Conservation (phyloP, 1,140 invertebrate species). For the Lepidurus packardi region DNA sequence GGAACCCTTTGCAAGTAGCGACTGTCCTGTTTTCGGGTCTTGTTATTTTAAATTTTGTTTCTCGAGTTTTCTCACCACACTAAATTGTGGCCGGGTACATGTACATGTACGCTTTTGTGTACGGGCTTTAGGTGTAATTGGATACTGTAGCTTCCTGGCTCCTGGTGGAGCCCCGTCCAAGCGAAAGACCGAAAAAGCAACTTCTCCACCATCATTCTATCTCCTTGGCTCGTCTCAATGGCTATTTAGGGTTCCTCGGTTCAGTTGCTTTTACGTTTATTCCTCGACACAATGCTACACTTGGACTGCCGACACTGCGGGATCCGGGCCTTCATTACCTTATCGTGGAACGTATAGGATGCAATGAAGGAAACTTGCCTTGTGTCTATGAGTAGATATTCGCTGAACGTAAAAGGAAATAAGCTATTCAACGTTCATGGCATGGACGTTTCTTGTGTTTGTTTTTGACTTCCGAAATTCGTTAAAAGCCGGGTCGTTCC, state of each 20-base stretch:
- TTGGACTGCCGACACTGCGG: not conserved
- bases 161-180: not conserved
- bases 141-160: constrained; percentile 1
- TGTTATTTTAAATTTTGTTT: not conserved
- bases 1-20: too few species aligned
- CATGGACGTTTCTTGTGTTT: too few species aligned
- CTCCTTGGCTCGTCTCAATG: not conserved
- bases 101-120: not conserved
- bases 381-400: too few species aligned
- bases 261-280: not conserved
- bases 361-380: too few species aligned
- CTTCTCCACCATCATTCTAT: not conserved
- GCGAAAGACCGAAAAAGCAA: not conserved
- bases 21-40: too few species aligned
- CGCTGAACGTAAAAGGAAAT: too few species aligned
- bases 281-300: not conserved
- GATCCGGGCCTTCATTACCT: too few species aligned
- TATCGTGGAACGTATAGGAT: too few species aligned
- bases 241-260: constrained; percentile 19
- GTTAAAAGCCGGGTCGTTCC: too few species aligned
- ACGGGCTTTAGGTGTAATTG: not conserved
- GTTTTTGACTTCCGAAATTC: too few species aligned
- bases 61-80: not conserved
- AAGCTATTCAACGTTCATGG: too few species aligned
- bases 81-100: not conserved